Percentiles rank a stretch among this genome's conserved stretches.
phyloP scores from a whole-genome alignment of 2,888 invertebrate species.

The Melanophora roralis region DNA sequence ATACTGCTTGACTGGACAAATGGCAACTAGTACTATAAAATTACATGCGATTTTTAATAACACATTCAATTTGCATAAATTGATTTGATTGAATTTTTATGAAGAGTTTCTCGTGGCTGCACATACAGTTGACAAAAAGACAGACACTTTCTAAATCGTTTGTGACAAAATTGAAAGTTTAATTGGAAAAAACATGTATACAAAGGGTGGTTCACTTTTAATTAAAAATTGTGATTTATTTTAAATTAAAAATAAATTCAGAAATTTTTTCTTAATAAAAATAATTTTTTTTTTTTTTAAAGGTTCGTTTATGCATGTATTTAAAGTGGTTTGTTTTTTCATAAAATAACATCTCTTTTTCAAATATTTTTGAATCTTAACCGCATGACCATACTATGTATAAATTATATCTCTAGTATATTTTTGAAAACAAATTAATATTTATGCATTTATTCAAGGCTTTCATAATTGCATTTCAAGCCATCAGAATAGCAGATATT shows the following conservation, averaged over 20 bases:
- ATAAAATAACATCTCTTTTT: no score
- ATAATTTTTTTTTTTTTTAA: no score
- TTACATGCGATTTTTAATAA: conserved; percentile 58
- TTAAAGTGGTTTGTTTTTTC: no score
- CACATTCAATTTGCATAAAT: conserved; percentile 77
- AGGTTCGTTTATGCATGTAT: no score
- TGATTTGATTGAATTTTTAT: conserved; percentile 78
- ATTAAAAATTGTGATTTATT: no score
- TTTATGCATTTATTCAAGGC: conserved; percentile 45
- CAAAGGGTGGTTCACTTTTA: conserved; percentile 15
- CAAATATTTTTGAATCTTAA: no score
- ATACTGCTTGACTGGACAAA: neutral
- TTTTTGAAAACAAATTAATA: no score
- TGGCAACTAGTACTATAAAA: conserved; percentile 11
- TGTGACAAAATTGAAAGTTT: conserved; percentile 42
- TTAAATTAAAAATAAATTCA: no score
- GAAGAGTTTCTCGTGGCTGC: conserved; percentile 61
- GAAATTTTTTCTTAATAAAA: no score
- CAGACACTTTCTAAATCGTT: conserved; percentile 53
- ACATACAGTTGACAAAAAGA: conserved; percentile 18
- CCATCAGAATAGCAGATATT: conserved; percentile 7
- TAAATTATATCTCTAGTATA: no score
- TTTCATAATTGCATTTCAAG: conserved; percentile 40
- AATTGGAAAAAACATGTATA: conserved; percentile 10
- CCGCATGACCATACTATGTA: no score